Evolutionary conservation across 2,888 invertebrate species (phyloP), one percentile per base, ranked within the genome.

Genomic region (Lordiphosa fenestrarum): DNA sequence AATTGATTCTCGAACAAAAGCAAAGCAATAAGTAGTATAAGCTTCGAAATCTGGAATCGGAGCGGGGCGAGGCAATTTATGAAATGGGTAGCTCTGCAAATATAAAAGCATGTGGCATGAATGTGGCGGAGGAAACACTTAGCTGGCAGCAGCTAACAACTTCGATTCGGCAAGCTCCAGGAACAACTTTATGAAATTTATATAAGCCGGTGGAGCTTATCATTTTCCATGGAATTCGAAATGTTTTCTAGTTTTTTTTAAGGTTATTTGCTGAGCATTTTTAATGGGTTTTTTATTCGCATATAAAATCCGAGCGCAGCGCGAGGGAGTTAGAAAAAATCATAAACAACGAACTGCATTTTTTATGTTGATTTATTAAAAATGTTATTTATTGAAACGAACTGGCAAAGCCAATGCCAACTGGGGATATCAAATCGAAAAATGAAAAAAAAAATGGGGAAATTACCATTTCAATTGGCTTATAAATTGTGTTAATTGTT

Each of bases 1-100:
- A 80, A 80, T 80, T 80, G 80, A 80, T 80, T 80, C 84, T 82
- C 82, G 69, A 85, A 82, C 86, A 84, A 84, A 46, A 76, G 84
- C 85, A 73, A 69, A 67, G 65, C 84, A 73, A 75, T 65, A 82
- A 54, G 61, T 61, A 48, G 37, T 42, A 40, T 33, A 53, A 59
- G 46, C 41, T 42, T 7, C 15, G 35, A 46, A 30, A 59, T n/a
- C n/a, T 15, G 40, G 33, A 48, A 39, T 39, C 13, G 53, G 9
- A 25, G 48, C 19, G 39, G 19, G 30, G 40, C 67, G 41, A 35
- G 50, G 67, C 67, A 80, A 76, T 84, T 76, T 76, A 76, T 84
- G 81, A 76, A 80, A 84, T 75, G 63, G 53, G 53, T 40, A 47
- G 58, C 50, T 44, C 38, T n/a, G 51, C 12, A 63, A 38, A 61